Base-by-base conservation (phyloP, 2,888 invertebrate species). In the Orthonevra nobilis region DNA sequence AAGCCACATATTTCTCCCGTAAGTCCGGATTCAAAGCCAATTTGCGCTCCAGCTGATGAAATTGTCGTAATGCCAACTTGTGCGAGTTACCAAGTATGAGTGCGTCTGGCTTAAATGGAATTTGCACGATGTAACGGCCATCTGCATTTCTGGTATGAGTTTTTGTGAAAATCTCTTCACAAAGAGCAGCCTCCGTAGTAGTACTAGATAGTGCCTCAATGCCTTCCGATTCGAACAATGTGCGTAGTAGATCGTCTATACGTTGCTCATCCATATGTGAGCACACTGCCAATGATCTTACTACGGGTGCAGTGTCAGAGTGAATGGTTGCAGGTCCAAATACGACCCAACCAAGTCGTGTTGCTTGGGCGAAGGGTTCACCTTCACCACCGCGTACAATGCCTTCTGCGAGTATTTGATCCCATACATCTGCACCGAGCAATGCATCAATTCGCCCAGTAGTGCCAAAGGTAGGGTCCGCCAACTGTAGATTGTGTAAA, bases 31-130 rank as follows among this genome's bases (percentile, higher is more conserved):
- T 34, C n/a, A 2, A 10, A 19, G 36, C 14, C 2, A 61, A 61
- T 48, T 38, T 61, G 26, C 28, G 10, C 28, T 48, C 48, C 6
- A 63, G 12, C 15, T 50, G 63, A 14, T 42, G 3, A 2, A 32
- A 42, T 1, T 30, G 32, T 7, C 50, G 15, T 9, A 40, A 15
- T 0, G 42, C 64, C n/a, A 23, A 20, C 20, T 9, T 50, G 4
- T 42, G 42, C 0, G 54, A 54, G 1, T 12, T 40, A 7, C 52
- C 64, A 26, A 64, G 1, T 19, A 23, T 2, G 5, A 42, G 32
- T 17, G 15, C 10, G 10, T 44, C 64, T 36, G 15, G 38, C 7
- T 40, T 56, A 19, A 58, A 40, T 12, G 42, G 40, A 42, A 58
- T 17, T 19, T 42, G 42, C 5, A 30, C 42, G 0, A 40, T 6